These are phyloP conservation scores for Congeria kusceri DNA, from an alignment of 2,888 invertebrate genomes.

Conservation along the genomic window DNA sequence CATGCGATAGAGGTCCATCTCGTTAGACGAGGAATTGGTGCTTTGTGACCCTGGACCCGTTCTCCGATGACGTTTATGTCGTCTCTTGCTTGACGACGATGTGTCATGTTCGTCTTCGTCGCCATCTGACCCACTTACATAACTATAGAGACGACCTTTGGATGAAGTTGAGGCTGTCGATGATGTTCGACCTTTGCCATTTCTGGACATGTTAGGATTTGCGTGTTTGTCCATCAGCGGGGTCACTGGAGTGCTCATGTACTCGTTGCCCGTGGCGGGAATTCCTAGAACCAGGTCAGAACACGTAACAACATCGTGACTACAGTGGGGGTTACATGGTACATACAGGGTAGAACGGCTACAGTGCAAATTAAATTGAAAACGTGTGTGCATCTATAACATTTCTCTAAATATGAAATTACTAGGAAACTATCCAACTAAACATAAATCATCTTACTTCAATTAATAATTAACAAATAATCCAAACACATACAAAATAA, in stretches of 20 bases:
- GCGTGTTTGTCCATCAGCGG: constrained; percentile 56
- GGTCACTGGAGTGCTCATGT: constrained; percentile 60
- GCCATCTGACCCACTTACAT: constrained; percentile 82
- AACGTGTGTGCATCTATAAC: too few relatives aligned
- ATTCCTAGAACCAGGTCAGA: constrained; percentile 59
- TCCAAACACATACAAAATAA: too few relatives aligned
- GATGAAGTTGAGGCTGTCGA: constrained; percentile 54
- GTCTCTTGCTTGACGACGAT: constrained; percentile 60
- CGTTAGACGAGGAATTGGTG: constrained; percentile 71
- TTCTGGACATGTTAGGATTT: constrained; percentile 19
- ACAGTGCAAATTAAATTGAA: too few relatives aligned
- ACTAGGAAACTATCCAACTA: too few relatives aligned
- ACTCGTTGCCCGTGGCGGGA: constrained; percentile 51
- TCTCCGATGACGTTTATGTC: constrained; percentile 60
- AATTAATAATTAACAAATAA: too few relatives aligned
- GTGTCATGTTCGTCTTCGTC: constrained; percentile 75
- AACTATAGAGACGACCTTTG: constrained; percentile 66
- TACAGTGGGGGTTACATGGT: neutral
- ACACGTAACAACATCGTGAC: constrained; percentile 38
- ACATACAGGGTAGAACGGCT: too few relatives aligned
- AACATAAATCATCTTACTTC: too few relatives aligned
- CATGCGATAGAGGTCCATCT: constrained; percentile 63
- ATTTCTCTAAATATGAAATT: too few relatives aligned
- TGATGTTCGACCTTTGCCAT: constrained; percentile 46
- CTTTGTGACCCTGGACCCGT: constrained; percentile 66